Percentiles rank a stretch among this genome's conserved stretches.
phyloP scores from a whole-genome alignment of 2,797 vertebrate genomes.

The Craterocephalus amniculus region DNA sequence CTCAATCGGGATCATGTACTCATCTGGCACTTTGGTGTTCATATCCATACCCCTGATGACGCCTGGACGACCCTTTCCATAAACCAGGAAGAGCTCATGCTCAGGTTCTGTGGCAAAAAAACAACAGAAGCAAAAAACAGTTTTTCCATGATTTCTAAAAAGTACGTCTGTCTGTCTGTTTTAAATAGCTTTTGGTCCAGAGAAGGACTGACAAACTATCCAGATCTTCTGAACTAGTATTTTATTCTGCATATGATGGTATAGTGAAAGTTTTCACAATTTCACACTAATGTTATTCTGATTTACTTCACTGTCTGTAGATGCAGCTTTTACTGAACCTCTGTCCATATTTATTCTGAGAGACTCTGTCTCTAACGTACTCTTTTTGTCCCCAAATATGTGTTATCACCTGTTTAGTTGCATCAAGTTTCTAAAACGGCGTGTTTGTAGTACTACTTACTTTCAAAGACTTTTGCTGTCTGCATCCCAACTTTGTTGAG shows the following conservation, averaged over 20 bases:
- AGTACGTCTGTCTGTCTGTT: not conserved
- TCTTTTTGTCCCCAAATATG: not conserved
- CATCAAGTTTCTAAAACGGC: not conserved
- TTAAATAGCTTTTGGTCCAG: not conserved
- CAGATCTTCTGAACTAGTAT: not conserved
- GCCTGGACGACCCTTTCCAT: constrained; percentile 93
- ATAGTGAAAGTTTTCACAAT: not conserved
- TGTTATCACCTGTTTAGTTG: not conserved
- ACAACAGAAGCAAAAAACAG: not conserved
- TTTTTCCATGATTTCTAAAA: not conserved
- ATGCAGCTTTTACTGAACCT: not conserved
- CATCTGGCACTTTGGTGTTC: constrained; percentile 93
- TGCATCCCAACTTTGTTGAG: not conserved
- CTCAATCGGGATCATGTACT: constrained; percentile 99
- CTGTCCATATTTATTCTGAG: not conserved
- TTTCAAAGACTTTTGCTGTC: not conserved
- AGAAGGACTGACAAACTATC: no score
- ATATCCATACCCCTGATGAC: constrained; percentile 98
- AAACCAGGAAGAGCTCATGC: constrained; percentile 95
- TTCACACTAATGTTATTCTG: not conserved
- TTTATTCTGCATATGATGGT: not conserved
- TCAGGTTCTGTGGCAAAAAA: constrained; percentile 87
- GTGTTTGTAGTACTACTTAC: not conserved
- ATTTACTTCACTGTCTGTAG: not conserved
- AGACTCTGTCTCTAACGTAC: not conserved